Conservation (phyloP, 2,888 invertebrate species). For the Helleia helle region DNA sequence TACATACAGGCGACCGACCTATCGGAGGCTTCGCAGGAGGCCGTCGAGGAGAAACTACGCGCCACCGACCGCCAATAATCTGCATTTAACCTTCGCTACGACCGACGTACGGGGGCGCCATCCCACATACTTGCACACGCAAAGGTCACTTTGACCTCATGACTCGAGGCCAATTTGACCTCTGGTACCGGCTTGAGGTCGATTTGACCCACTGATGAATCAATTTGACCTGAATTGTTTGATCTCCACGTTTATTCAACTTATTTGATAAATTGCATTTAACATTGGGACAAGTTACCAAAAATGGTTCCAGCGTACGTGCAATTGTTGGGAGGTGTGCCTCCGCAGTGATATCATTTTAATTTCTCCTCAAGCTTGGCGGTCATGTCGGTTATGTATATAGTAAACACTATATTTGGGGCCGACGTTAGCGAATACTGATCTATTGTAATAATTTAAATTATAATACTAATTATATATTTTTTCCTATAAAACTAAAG, state of each 20-base stretch:
- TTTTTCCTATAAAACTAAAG: conserved; percentile 63
- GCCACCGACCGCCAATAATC: conserved; percentile 93
- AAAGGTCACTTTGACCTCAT: background rate
- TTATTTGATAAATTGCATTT: no score
- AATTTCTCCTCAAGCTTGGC: conserved; percentile 43
- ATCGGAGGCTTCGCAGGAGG: conserved; percentile 94
- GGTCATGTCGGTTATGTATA: conserved; percentile 1
- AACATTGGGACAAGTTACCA: conserved; percentile 10
- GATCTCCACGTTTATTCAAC: background rate
- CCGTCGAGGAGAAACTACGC: conserved; percentile 94
- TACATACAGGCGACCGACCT: conserved; percentile 97
- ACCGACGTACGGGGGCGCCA: conserved; percentile 26
- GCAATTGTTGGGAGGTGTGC: conserved; percentile 7
- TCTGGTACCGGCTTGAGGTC: background rate
- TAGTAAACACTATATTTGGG: no score
- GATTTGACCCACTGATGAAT: no score
- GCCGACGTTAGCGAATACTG: conserved; percentile 1
- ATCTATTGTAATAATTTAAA: conserved; percentile 60
- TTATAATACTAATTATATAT: conserved; percentile 66
- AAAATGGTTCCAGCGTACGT: conserved; percentile 4
- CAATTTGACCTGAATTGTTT: background rate
- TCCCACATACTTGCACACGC: conserved; percentile 5
- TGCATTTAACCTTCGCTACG: conserved; percentile 39
- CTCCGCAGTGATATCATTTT: conserved; percentile 5
- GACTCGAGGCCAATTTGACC: background rate